Evolutionary conservation across 2,888 invertebrate genomes (phyloP).

Genomic region (Protophormia terraenovae): DNA sequence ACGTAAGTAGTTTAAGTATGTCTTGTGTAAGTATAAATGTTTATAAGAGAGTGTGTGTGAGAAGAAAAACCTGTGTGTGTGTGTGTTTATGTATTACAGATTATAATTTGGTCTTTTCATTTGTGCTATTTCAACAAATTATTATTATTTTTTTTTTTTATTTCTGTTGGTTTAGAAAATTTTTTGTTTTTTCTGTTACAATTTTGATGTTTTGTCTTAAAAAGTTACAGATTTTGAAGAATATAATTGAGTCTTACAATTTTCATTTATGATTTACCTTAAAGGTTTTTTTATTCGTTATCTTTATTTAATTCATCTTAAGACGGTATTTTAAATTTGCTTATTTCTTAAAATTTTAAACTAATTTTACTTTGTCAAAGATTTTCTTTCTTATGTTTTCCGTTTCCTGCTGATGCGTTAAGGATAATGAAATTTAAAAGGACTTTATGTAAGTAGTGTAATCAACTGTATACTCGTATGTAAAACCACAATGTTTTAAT

Average conservation of each 20-base stretch:
- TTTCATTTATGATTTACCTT: constrained; percentile 48
- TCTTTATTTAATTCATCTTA: neutral
- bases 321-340: neutral
- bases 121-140: neutral
- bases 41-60: neutral
- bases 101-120: constrained; percentile 17
- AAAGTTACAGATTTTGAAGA: neutral
- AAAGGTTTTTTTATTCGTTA: constrained; percentile 28
- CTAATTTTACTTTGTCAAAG: no score
- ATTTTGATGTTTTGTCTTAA: neutral
- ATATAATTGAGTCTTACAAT: neutral
- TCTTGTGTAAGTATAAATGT: constrained; percentile 19
- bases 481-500: neutral
- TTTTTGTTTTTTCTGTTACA: neutral
- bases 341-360: neutral
- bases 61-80: neutral
- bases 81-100: neutral
- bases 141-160: neutral
- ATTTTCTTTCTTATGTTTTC: neutral
- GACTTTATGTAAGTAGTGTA: neutral
- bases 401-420: neutral
- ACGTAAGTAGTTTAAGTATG: constrained; percentile 42
- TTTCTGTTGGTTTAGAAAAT: neutral
- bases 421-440: neutral
- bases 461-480: neutral